phyloP scores from a whole-genome alignment of 1,140 invertebrate species.

The Globodera ellingtonae region DNA sequence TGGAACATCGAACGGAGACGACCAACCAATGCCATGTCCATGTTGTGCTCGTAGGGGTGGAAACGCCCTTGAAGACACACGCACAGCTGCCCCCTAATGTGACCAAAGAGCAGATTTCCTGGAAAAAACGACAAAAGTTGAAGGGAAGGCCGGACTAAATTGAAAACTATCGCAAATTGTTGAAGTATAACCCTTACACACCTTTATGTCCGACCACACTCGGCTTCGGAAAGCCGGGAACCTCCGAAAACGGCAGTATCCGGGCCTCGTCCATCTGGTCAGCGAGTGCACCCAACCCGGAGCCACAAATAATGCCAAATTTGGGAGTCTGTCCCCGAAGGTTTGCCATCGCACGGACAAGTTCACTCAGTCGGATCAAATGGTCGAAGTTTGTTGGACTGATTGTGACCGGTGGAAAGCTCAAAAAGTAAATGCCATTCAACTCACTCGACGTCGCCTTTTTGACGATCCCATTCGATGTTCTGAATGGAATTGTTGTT shows the following conservation, averaged over 20 bases:
- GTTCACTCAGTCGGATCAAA: constrained; percentile 44
- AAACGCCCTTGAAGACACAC: constrained; percentile 63
- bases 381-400: constrained; percentile 60
- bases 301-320: constrained; percentile 63
- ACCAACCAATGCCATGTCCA: constrained; percentile 60
- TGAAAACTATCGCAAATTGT: no score
- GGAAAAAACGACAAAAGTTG: background rate
- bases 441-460: background rate
- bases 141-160: no score
- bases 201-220: constrained; percentile 59
- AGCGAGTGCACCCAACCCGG: constrained; percentile 58
- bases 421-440: background rate
- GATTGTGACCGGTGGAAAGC: constrained; percentile 31
- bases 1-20: no score
- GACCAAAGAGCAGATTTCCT: constrained; percentile 58
- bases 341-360: constrained; percentile 39
- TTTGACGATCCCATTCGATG: background rate
- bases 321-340: constrained; percentile 34
- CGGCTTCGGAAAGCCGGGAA: constrained; percentile 59
- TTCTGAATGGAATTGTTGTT: background rate
- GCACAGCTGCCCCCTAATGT: constrained; percentile 52
- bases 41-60: constrained; percentile 63
- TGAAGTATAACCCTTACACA: no score
- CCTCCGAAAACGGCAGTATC: constrained; percentile 55
- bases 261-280: constrained; percentile 47